These are phyloP conservation scores for Scolopax rusticola DNA, from an alignment of 2,797 vertebrate species.

Conservation along the genomic window DNA sequence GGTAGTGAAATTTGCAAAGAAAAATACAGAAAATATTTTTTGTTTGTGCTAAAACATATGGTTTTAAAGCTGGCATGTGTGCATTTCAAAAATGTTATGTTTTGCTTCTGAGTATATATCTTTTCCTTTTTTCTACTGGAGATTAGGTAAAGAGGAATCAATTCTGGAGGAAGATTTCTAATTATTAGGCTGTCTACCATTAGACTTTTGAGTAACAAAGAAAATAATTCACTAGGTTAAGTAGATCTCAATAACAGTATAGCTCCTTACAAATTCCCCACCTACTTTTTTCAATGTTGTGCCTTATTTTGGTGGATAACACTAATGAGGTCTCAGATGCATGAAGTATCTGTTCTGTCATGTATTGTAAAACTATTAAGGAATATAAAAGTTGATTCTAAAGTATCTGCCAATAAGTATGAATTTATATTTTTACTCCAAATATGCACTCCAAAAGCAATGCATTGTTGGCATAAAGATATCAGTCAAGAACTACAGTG, in stretches of 20 bases:
- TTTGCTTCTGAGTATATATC: not conserved
- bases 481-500: not conserved
- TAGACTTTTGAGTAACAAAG: not conserved
- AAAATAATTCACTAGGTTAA: not conserved
- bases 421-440: not conserved
- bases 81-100: not conserved
- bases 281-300: not conserved
- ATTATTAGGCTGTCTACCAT: not conserved
- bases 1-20: conserved; percentile 23
- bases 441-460: not conserved
- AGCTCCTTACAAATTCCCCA: not conserved
- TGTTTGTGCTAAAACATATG: conserved; percentile 45
- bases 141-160: not conserved
- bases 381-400: not conserved
- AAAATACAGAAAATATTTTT: conserved; percentile 56
- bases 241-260: not conserved
- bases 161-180: not conserved
- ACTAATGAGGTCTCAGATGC: not conserved
- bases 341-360: not conserved
- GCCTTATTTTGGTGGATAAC: not conserved
- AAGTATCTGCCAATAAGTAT: not conserved
- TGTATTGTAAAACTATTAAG: not conserved
- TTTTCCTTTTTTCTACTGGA: not conserved
- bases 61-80: conserved; percentile 52
- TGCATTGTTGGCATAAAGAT: not conserved